phyloP scores from a whole-genome alignment of 1,140 invertebrate genomes.

The Drosophila nigromelanica region DNA sequence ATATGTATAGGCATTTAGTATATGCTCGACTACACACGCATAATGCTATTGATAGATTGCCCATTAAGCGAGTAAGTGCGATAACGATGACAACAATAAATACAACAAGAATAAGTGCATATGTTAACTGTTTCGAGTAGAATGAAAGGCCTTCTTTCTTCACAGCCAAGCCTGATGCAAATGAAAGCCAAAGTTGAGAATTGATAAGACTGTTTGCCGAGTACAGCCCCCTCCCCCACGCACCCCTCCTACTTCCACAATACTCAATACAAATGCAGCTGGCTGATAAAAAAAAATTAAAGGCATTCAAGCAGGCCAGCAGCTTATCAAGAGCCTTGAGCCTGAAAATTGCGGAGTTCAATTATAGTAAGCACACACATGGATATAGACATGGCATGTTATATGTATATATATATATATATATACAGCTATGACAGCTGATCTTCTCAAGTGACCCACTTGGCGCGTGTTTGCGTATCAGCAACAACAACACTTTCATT shows the following conservation, averaged over 20 bases:
- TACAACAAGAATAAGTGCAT: not conserved
- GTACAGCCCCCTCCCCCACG: not conserved
- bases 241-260: no score
- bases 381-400: constrained; percentile 3
- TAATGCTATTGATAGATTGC: constrained; percentile 49
- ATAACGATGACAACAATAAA: constrained; percentile 11
- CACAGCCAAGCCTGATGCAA: constrained; percentile 35
- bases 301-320: not conserved
- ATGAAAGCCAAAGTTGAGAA: constrained; percentile 67
- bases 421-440: constrained; percentile 59
- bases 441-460: constrained; percentile 80
- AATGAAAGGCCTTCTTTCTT: constrained; percentile 72
- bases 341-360: constrained; percentile 59
- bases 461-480: constrained; percentile 56
- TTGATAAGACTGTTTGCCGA: constrained; percentile 63
- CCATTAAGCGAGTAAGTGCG: constrained; percentile 26
- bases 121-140: constrained; percentile 19
- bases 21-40: constrained; percentile 1
- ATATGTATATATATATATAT: not conserved
- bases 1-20: not conserved
- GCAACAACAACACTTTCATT: constrained; percentile 66
- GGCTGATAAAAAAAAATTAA: constrained; percentile 30
- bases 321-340: constrained; percentile 61
- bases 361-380: not conserved
- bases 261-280: constrained; percentile 38